Percentiles rank a stretch among this genome's conserved stretches.
phyloP scores from a whole-genome alignment of 1,140 invertebrate species.

The Ostrea denselamellosa region DNA sequence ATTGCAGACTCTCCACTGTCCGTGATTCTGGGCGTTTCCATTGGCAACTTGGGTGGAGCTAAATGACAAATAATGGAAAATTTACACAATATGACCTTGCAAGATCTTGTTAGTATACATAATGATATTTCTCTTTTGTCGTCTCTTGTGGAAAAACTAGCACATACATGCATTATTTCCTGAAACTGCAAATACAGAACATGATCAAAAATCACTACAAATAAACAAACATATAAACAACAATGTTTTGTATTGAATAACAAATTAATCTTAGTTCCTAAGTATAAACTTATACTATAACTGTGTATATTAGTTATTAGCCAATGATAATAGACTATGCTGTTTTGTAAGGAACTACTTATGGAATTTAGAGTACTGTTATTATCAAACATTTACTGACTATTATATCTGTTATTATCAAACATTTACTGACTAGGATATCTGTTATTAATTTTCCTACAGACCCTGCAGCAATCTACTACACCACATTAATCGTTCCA shows the following conservation, averaged over 20 bases:
- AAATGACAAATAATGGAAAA: constrained; percentile 78
- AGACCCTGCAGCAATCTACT: too few relatives aligned
- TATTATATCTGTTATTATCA: constrained; percentile 14
- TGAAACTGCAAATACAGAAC: too few relatives aligned
- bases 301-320: constrained; percentile 2
- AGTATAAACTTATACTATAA: not conserved
- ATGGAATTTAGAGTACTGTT: not conserved
- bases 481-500: too few relatives aligned
- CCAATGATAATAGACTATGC: not conserved
- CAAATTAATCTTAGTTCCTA: too few relatives aligned
- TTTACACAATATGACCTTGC: too few relatives aligned
- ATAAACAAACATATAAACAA: too few relatives aligned
- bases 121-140: too few relatives aligned
- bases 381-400: not conserved
- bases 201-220: too few relatives aligned
- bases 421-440: not conserved
- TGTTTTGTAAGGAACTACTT: not conserved
- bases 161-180: too few relatives aligned
- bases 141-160: too few relatives aligned
- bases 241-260: too few relatives aligned
- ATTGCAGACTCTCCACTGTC: constrained; percentile 89
- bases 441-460: constrained; percentile 5
- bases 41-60: constrained; percentile 84
- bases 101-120: too few relatives aligned
- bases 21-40: constrained; percentile 92